phyloP scores from a whole-genome alignment of 1,140 invertebrate genomes.

The Drosophila tropicalis region DNA sequence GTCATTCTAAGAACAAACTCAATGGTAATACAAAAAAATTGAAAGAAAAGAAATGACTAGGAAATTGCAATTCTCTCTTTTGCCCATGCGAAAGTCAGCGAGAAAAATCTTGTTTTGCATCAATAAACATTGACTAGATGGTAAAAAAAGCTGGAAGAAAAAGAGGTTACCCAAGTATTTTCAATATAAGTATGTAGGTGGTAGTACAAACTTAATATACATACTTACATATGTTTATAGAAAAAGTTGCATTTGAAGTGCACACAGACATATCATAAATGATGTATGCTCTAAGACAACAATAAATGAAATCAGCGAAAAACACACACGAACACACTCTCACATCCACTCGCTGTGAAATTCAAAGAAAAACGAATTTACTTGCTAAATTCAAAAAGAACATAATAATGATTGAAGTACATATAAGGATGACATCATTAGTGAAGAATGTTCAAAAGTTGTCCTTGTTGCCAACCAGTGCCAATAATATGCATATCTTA shows the following conservation, averaged over 20 bases:
- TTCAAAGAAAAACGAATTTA: slow-evolving; percentile 10
- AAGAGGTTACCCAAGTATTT: neutral
- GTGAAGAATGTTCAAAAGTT: neutral
- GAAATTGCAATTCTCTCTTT: slow-evolving; percentile 52
- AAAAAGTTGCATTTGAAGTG: slow-evolving; percentile 5
- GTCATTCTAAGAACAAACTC: slow-evolving; percentile 11
- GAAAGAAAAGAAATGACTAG: slow-evolving; percentile 28
- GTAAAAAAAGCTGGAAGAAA: slow-evolving; percentile 14
- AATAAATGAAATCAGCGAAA: slow-evolving; percentile 33
- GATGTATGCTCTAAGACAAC: slow-evolving; percentile 60
- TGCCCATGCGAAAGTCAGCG: slow-evolving; percentile 39
- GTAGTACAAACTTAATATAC: neutral
- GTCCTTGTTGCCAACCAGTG: no score
- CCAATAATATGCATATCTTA: no score
- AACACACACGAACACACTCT: neutral
- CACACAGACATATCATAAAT: slow-evolving; percentile 48
- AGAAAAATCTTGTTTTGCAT: slow-evolving; percentile 76
- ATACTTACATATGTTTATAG: neutral
- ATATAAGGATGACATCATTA: neutral
- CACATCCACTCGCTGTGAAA: neutral
- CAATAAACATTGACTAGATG: slow-evolving; percentile 77
- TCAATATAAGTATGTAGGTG: neutral
- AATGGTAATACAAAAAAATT: slow-evolving; percentile 12
- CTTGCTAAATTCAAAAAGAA: slow-evolving; percentile 5
- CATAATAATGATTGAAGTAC: slow-evolving; percentile 12